Percentiles rank a stretch among this genome's conserved stretches.
These are phyloP conservation scores for Drosophila nr. fundita DNA, from an alignment of 2,888 invertebrate genomes.

Conservation along the genomic window DNA sequence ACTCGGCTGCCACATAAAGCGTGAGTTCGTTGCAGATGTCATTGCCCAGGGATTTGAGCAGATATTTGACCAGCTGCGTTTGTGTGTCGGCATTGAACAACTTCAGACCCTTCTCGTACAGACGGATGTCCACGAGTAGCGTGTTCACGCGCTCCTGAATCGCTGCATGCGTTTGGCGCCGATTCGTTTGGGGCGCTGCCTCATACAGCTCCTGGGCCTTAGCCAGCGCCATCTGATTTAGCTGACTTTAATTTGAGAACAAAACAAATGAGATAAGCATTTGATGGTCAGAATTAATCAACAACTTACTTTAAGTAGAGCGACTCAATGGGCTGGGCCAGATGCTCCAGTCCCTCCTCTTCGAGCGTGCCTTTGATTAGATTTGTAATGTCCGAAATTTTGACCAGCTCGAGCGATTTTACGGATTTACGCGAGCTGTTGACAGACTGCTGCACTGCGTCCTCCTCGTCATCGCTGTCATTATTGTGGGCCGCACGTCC, in stretches of 20 bases:
- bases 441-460: conserved; percentile 79
- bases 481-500: conserved; percentile 83
- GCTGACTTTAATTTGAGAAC: conserved; percentile 83
- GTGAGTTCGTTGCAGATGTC: conserved; percentile 93
- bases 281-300: not conserved
- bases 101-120: conserved; percentile 93
- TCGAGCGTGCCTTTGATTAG: conserved; percentile 88
- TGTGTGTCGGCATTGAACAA: conserved; percentile 88
- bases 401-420: conserved; percentile 88
- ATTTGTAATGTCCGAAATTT: conserved; percentile 88
- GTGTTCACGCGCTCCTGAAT: conserved; percentile 93
- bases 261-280: not conserved
- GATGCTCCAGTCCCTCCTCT: conserved; percentile 90
- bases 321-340: conserved; percentile 89
- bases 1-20: conserved; percentile 91
- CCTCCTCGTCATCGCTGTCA: conserved; percentile 89
- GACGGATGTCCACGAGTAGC: conserved; percentile 90
- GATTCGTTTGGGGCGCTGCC: conserved; percentile 89
- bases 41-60: conserved; percentile 92
- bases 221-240: conserved; percentile 89
- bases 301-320: conserved; percentile 88
- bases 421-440: conserved; percentile 83
- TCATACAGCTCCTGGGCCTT: conserved; percentile 91
- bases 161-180: conserved; percentile 92
- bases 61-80: conserved; percentile 90